Base-by-base conservation (phyloP, 2,888 invertebrate species). In the Oscheius sp. region DNA sequence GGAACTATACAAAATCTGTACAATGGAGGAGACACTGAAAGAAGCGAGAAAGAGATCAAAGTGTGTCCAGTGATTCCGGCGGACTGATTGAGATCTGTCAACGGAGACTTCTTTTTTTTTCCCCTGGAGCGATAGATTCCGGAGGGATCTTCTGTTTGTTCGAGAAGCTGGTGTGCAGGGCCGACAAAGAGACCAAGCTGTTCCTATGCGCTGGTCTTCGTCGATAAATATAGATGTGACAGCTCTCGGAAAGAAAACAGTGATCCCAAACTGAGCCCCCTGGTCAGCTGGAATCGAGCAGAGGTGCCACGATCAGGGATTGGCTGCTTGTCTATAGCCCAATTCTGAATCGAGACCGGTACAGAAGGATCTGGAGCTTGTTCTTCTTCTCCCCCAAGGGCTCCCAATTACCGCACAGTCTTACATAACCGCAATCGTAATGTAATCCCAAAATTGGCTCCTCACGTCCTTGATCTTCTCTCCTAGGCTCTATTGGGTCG, bases 161-260 rank as follows among this genome's bases (percentile, higher is more conserved):
- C 63, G n/a, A 42, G 7, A 42, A 42, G 42, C 42, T 42, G 42
- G 42, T 42, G 42, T 42, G 42, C 42, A 42, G 21, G 11, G n/a
- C 32, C 47, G 59, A 35, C 60, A 37, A 42, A 42, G 42, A 3
- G 4, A 42, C 42, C 21, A 58, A 35, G 60, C 55, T 35, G 51
- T 51, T 53, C 51, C 68, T 51, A 68, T 51, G 55, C 68, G 68
- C 68, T 68, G 68, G 51, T 68, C 68, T 35, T 68, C 55, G 33
- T 60, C 35, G 68, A 68, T 68, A 68, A 68, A 68, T 68, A 68
- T 68, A 68, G 68, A 53, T 35, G 53, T 68, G 53, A 55, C 53
- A 53, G 55, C 48, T 42, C 42, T 42, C 42, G 42, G 42, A 68
- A 55, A 68, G 53, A 29, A 68, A 42, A 42, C 42, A 42, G 7